Evolutionary conservation across 2,113 vertebrate genomes (phyloP).

Genomic region (Peromyscus maniculatus): DNA sequence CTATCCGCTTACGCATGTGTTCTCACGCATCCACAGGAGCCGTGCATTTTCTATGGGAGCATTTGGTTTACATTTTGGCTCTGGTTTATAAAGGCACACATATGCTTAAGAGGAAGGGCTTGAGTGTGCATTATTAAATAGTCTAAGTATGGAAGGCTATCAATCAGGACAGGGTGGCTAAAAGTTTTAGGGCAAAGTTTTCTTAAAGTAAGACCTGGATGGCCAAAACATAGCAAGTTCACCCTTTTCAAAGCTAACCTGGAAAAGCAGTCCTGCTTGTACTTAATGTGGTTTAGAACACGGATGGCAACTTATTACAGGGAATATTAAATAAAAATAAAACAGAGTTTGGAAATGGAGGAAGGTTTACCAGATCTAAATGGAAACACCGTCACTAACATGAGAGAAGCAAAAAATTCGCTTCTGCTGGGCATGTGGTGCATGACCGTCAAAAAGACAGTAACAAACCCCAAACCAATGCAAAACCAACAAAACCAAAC

Average conservation of each 20-base stretch:
- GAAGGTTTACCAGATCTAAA: not conserved
- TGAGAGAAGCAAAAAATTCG: not conserved
- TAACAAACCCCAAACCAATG: not conserved
- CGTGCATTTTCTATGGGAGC: rapidly evolving
- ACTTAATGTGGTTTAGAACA: not conserved
- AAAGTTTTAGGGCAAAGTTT: not conserved
- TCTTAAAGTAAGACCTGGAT: slow-evolving; percentile 4
- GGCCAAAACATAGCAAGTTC: not conserved
- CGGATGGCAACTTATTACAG: not conserved
- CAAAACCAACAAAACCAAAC: not conserved
- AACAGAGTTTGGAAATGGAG: not conserved
- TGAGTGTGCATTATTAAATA: not conserved
- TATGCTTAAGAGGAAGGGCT: not conserved
- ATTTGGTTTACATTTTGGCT: not conserved
- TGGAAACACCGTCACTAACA: not conserved
- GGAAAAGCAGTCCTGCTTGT: not conserved
- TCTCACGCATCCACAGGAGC: slow-evolving; percentile 18
- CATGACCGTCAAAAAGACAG: not conserved
- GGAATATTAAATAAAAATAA: slow-evolving; percentile 25
- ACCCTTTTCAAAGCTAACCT: not conserved
- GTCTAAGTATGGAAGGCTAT: not conserved
- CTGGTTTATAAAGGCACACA: slow-evolving; percentile 23
- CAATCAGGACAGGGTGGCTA: not conserved
- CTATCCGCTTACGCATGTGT: not conserved
- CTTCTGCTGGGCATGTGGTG: not conserved